Base-by-base conservation (phyloP, 2,888 invertebrate species). In the Papilio demoleus region DNA sequence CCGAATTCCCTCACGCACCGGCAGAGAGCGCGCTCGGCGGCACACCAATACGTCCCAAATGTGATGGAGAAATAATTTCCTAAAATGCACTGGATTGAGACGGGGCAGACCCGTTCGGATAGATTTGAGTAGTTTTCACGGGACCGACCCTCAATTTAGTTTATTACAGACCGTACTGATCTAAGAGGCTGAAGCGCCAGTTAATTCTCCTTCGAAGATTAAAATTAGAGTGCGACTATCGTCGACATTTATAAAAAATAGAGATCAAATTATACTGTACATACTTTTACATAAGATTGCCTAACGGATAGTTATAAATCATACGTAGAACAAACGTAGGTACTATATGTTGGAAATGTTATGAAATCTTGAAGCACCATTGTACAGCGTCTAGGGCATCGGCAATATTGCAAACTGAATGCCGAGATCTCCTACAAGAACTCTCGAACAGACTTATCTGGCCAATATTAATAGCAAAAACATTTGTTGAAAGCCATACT, bases 31-130 rank as follows among this genome's bases (percentile, higher is more conserved):
- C 88, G 88, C 85, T 88, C 84, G 80, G 81, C 77, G 79, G 87
- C 82, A 81, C 88, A 84, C 86, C 86, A 89, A 89, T 90, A 86
- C 85, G 75, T 88, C 69, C 69, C 61, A 69, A 88, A 89, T 88
- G 86, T 86, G 86, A 87, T 88, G 86, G 85, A 82, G 86, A 88
- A 88, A 89, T 89, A 87, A 88, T 89, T 88, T 88, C 81, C 87
- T 84, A 86, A 88, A 89, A 90, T 88, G 90, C 88, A 88, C 77
- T 84, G 87, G 84, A 84, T 87, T 86, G 88, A 85, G 86, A 84
- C 75, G 81, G 76, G 75, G 77, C 79, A 81, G 78, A 76, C 76
- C 78, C 77, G 77, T 73, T 73, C 68, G 67, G 70, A 73, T 73
- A 77, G 79, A 85, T 88, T 84, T 80, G 87, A 88, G 88, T 87